phyloP scores from a whole-genome alignment of 2,888 invertebrate genomes.

The Diachrysia chrysitis region DNA sequence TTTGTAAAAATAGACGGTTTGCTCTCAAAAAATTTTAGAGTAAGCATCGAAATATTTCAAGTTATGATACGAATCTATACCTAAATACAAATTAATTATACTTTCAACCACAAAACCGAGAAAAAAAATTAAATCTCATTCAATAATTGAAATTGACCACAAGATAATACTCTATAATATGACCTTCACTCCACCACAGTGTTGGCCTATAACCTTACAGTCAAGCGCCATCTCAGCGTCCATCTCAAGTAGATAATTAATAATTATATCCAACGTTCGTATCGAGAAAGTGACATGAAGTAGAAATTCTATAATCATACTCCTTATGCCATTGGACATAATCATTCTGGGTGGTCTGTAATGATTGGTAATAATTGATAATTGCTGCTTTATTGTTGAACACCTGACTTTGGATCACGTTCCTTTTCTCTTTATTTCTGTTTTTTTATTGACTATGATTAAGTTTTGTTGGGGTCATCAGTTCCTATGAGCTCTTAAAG shows the following conservation, averaged over 20 bases:
- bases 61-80: no score
- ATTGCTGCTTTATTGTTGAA: background rate
- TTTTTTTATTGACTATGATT: no score
- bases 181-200: background rate
- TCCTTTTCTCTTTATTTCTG: background rate
- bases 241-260: conserved; percentile 29
- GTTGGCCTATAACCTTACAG: background rate
- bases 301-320: conserved; percentile 55
- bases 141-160: background rate
- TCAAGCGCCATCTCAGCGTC: background rate
- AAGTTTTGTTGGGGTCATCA: no score
- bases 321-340: conserved; percentile 40
- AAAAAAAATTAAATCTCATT: background rate
- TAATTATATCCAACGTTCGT: conserved; percentile 38
- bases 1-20: no score
- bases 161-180: background rate
- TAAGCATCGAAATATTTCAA: no score
- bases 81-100: background rate
- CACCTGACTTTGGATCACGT: no score
- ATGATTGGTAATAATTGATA: conserved; percentile 15
- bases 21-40: no score
- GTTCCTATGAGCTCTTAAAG: no score
- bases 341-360: conserved; percentile 42
- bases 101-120: background rate
- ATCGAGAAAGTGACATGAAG: conserved; percentile 62